phyloP scores from a whole-genome alignment of 1,140 invertebrate genomes.

The Drosophila setifemur region DNA sequence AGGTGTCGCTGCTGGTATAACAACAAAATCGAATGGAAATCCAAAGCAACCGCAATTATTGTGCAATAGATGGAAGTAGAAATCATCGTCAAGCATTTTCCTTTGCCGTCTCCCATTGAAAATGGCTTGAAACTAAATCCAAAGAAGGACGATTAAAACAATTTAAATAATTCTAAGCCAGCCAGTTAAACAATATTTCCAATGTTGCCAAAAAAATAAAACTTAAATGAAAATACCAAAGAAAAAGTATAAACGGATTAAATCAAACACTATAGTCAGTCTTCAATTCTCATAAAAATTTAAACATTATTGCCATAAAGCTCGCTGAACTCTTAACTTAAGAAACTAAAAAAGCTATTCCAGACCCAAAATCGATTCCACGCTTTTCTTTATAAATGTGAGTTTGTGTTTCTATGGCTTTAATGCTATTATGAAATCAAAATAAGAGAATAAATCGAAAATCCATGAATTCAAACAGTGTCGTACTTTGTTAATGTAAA shows the following conservation, averaged over 20 bases:
- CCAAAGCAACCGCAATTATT: conserved; percentile 63
- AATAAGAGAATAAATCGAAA: conserved; percentile 40
- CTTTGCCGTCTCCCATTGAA: conserved; percentile 19
- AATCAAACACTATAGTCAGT: conserved; percentile 39
- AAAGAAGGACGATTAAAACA: conserved; percentile 38
- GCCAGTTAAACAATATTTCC: conserved; percentile 53
- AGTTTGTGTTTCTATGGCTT: conserved; percentile 13
- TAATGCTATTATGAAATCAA: conserved; percentile 4
- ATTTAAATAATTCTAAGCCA: conserved; percentile 59
- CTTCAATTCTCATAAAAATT: conserved; percentile 49
- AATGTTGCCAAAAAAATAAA: conserved; percentile 65
- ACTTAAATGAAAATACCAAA: conserved; percentile 46
- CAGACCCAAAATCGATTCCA: conserved; percentile 8
- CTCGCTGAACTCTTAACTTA: conserved; percentile 21
- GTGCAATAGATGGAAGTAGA: conserved; percentile 67
- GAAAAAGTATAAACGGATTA: conserved; percentile 39
- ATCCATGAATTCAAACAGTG: conserved; percentile 44
- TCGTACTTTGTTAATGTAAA: conserved; percentile 64
- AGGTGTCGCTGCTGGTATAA: conserved; percentile 80
- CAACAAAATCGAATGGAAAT: conserved; percentile 32
- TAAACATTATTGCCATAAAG: conserved; percentile 29
- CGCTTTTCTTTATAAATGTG: conserved; percentile 19
- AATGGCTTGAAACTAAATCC: conserved; percentile 28
- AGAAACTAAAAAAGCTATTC: conserved; percentile 27
- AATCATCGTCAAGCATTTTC: conserved; percentile 36